Evolutionary conservation across 2,888 invertebrate species (phyloP).

Genomic region (Anodontia alba): DNA sequence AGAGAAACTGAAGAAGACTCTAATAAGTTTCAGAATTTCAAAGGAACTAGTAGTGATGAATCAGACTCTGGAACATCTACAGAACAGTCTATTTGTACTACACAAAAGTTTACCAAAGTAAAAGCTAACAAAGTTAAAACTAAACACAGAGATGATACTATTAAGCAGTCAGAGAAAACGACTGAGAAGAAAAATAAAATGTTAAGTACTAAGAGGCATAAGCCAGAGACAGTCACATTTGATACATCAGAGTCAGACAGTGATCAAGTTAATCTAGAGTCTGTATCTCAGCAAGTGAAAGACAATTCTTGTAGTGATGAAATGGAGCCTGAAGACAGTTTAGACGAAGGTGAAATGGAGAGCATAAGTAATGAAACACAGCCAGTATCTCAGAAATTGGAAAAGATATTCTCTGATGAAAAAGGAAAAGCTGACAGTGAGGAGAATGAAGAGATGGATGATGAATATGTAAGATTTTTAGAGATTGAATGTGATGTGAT

Average conservation of each 20-base stretch:
- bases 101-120: too few relatives aligned
- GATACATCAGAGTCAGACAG: neutral
- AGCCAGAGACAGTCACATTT: neutral
- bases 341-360: too few relatives aligned
- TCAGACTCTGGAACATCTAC: neutral
- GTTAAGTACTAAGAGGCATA: neutral
- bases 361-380: too few relatives aligned
- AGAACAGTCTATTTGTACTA: neutral
- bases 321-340: too few relatives aligned
- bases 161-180: too few relatives aligned
- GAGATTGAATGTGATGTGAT: too few relatives aligned
- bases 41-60: neutral
- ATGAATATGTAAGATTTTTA: slow-evolving; percentile 49
- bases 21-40: neutral
- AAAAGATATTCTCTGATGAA: neutral
- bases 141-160: too few relatives aligned
- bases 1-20: neutral
- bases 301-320: too few relatives aligned
- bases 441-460: neutral
- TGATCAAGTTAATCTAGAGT: neutral
- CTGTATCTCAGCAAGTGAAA: too few relatives aligned
- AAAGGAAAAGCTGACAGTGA: neutral
- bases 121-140: too few relatives aligned
- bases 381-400: too few relatives aligned
- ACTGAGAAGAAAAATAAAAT: neutral